A percentile compares a stretch with the other conserved stretches of the same genome.
Evolutionary conservation across 1,140 invertebrate species (phyloP).

Genomic region (Holotrichia oblita): DNA sequence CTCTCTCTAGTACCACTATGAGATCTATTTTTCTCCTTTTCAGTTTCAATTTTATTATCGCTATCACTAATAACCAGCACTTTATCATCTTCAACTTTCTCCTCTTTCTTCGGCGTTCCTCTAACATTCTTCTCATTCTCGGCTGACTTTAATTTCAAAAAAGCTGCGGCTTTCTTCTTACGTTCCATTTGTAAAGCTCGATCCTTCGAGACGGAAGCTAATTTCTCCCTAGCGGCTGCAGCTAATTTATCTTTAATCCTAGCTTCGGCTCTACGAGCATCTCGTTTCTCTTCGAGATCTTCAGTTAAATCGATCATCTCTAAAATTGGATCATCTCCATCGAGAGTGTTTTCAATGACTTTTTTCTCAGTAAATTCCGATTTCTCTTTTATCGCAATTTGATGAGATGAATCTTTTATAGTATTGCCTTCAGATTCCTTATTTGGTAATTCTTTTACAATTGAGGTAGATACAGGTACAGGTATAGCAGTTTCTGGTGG

Average conservation of each 20-base stretch:
- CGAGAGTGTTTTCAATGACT: constrained; percentile 42
- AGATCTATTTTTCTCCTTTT: constrained; percentile 41
- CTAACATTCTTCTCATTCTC: constrained; percentile 32
- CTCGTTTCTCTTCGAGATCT: constrained; percentile 58
- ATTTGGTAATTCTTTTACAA: constrained; percentile 11
- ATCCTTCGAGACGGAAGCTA: constrained; percentile 66
- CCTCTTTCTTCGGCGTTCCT: constrained; percentile 20
- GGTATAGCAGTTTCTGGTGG: constrained; percentile 35
- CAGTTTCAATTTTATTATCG: constrained; percentile 43
- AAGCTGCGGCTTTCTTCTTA: constrained; percentile 72
- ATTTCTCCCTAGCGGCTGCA: constrained; percentile 68
- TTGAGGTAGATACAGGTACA: constrained; percentile 38
- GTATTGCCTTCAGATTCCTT: constrained; percentile 34
- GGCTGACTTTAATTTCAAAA: constrained; percentile 67
- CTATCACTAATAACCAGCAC: constrained; percentile 34
- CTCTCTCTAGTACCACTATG: constrained; percentile 37
- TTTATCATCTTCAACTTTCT: constrained; percentile 34
- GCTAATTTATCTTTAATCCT: constrained; percentile 72
- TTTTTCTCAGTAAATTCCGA: constrained; percentile 49
- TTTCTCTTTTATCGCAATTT: background rate
- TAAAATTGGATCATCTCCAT: constrained; percentile 55
- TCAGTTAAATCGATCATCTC: constrained; percentile 67
- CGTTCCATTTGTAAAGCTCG: constrained; percentile 77
- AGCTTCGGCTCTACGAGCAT: constrained; percentile 65
- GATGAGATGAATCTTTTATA: background rate